phyloP scores from a whole-genome alignment of 2,797 vertebrate genomes.

The Mormyrus hasselquistii region DNA sequence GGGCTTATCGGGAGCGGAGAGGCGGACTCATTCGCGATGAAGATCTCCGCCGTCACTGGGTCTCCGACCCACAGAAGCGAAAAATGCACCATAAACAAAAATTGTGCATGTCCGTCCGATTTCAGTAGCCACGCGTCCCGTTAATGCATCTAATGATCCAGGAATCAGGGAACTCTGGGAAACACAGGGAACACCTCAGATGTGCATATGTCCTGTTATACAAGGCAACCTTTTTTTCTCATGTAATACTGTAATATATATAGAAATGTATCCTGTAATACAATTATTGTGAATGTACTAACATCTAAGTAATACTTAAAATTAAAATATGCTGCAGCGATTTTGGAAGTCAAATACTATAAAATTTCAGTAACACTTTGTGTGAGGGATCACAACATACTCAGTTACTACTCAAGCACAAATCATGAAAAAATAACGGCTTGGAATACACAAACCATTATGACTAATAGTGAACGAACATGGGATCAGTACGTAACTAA shows the following conservation, averaged over 20 bases:
- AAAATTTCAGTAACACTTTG: background rate
- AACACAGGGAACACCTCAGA: background rate
- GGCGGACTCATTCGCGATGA: constrained; percentile 42
- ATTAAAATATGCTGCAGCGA: background rate
- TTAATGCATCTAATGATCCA: background rate
- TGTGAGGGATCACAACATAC: background rate
- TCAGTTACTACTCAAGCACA: background rate
- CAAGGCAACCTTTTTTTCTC: background rate
- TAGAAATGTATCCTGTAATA: background rate
- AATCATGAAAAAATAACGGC: background rate
- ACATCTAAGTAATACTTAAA: background rate
- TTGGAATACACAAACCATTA: background rate
- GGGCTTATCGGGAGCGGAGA: constrained; percentile 53
- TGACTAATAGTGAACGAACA: background rate
- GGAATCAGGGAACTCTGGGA: background rate
- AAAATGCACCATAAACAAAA: constrained; percentile 18
- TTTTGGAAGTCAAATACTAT: background rate
- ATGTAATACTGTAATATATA: background rate
- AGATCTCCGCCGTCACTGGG: constrained; percentile 30
- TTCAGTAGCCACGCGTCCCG: background rate
- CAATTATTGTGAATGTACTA: background rate
- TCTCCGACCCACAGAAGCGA: constrained; percentile 30
- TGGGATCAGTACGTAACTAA: background rate
- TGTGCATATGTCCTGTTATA: background rate
- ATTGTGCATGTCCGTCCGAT: background rate